A percentile compares a stretch with the other conserved stretches of the same genome.
These are phyloP conservation scores for Guaruba guarouba DNA, from an alignment of 2,113 vertebrate species.

Conservation along the genomic window DNA sequence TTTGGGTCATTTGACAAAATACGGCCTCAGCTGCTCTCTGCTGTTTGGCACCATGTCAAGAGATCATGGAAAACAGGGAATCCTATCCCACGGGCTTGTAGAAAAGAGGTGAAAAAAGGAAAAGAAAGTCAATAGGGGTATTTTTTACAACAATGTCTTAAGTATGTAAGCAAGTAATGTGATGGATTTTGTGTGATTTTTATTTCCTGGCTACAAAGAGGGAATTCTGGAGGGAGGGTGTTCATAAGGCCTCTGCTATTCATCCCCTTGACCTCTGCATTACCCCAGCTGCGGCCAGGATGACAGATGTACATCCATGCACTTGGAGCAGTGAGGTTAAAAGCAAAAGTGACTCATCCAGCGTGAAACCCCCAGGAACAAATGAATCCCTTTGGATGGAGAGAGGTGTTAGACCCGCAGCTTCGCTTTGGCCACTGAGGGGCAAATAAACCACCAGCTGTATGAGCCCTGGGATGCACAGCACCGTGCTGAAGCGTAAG, in stretches of 20 bases:
- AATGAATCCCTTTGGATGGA: background rate
- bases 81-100: background rate
- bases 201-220: background rate
- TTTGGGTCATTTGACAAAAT: conserved; percentile 37
- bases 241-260: background rate
- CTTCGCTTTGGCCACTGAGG: background rate
- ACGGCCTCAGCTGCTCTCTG: conserved; percentile 66
- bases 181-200: conserved; percentile 10
- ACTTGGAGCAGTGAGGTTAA: background rate
- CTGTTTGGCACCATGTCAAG: conserved; percentile 20
- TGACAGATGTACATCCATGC: conserved; percentile 1
- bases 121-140: background rate
- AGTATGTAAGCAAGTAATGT: background rate
- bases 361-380: background rate
- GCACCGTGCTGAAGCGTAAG: background rate
- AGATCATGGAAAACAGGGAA: conserved; percentile 11
- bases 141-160: background rate
- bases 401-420: background rate
- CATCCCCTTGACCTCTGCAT: conserved; percentile 15
- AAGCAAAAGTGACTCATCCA: conserved; percentile 41
- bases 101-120: background rate
- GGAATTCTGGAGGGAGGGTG: background rate
- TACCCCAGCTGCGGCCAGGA: background rate
- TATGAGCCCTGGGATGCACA: rapidly evolving
- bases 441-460: background rate